phyloP scores from a whole-genome alignment of 2,113 vertebrate genomes.

The Callospermophilus lateralis region DNA sequence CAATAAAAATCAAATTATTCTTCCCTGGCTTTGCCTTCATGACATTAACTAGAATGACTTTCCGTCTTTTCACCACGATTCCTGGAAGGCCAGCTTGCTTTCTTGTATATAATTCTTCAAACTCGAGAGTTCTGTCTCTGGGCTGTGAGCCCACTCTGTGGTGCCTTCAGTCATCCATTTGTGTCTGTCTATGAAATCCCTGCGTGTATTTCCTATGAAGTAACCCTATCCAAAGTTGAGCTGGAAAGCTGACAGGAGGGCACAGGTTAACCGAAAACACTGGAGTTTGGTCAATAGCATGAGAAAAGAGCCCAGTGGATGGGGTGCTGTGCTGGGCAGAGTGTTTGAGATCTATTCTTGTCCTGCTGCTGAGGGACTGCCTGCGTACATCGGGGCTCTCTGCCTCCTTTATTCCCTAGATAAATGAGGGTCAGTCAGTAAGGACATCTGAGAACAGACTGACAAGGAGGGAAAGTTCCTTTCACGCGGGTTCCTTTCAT shows the following conservation, averaged over 20 bases:
- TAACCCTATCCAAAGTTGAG: background rate
- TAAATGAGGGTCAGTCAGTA: background rate
- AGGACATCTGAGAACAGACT: background rate
- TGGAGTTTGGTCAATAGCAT: background rate
- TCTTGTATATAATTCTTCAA: background rate
- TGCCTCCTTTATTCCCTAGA: background rate
- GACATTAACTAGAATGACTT: background rate
- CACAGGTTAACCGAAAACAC: background rate
- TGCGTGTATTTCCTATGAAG: background rate
- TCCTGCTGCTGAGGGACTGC: background rate
- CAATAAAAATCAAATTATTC: slow-evolving; percentile 14
- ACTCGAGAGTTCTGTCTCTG: background rate
- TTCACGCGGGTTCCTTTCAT: background rate
- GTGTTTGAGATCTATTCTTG: background rate
- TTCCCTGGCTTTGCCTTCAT: background rate
- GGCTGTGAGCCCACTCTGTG: background rate
- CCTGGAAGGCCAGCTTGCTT: background rate
- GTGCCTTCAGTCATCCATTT: background rate
- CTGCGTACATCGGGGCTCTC: background rate
- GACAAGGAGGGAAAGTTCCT: background rate
- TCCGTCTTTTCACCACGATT: background rate
- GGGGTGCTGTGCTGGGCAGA: background rate
- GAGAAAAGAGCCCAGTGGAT: background rate
- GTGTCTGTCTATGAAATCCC: background rate
- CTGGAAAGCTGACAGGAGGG: background rate